phyloP scores from a whole-genome alignment of 1,140 invertebrate genomes.

The Melitaea cinxia region DNA sequence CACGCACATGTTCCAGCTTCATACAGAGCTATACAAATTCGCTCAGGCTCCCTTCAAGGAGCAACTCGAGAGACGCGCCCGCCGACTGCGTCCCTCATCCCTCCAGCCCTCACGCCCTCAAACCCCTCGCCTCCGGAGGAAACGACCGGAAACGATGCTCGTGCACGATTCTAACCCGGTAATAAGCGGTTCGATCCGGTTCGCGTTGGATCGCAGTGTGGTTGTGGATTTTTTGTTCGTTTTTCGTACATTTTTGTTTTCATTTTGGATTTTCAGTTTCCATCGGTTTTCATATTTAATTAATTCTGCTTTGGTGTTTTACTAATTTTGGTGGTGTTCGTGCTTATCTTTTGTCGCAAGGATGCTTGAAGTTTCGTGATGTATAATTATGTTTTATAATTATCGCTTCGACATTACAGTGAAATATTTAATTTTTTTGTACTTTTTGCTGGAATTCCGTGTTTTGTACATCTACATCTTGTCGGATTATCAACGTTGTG shows the following conservation, averaged over 20 bases:
- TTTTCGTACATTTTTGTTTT: not conserved
- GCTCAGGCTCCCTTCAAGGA: slow-evolving; percentile 41
- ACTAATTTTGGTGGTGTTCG: not conserved
- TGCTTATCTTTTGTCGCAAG: not conserved
- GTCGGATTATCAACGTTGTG: not conserved
- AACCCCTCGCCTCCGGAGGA: slow-evolving; percentile 25
- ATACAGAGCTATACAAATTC: slow-evolving; percentile 63
- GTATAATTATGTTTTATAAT: not conserved
- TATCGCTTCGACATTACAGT: not conserved
- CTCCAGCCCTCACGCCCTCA: slow-evolving; percentile 52
- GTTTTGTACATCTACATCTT: too few relatives aligned
- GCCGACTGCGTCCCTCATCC: slow-evolving; percentile 45
- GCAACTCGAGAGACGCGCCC: slow-evolving; percentile 13
- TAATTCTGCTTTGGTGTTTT: not conserved
- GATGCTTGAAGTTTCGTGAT: too few relatives aligned
- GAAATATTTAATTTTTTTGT: not conserved
- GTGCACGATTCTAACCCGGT: slow-evolving; percentile 54
- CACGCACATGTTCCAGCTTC: slow-evolving; percentile 50
- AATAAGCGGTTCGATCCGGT: not conserved
- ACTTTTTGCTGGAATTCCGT: not conserved
- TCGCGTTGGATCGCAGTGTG: not conserved
- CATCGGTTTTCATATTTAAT: too few relatives aligned
- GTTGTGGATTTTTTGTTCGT: not conserved
- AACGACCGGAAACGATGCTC: slow-evolving; percentile 57
- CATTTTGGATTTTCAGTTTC: not conserved